A percentile compares a stretch with the other conserved stretches of the same genome.
phyloP scores from a whole-genome alignment of 2,888 invertebrate genomes.

The Protophormia terraenovae region DNA sequence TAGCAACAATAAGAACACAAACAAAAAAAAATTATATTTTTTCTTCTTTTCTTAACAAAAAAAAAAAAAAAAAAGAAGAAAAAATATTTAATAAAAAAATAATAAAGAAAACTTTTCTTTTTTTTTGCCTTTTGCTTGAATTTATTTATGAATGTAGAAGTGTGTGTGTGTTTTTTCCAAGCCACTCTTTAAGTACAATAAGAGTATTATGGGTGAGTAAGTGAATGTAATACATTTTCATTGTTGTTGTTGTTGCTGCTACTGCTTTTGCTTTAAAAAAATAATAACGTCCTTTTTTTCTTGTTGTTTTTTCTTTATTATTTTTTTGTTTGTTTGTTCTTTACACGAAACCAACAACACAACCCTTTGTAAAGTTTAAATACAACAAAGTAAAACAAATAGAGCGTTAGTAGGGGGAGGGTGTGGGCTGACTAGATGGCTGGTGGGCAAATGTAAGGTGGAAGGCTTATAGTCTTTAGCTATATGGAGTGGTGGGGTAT shows the following conservation, averaged over 20 bases:
- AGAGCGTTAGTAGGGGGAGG: slow-evolving; percentile 26
- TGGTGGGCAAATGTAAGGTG: background rate
- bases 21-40: slow-evolving; percentile 30
- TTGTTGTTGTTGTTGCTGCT: slow-evolving; percentile 39
- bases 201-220: slow-evolving; percentile 58
- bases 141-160: background rate
- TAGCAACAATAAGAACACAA: slow-evolving; percentile 26
- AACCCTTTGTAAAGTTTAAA: slow-evolving; percentile 59
- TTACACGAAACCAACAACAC: slow-evolving; percentile 41
- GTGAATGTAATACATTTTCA: slow-evolving; percentile 51
- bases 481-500: background rate
- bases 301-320: slow-evolving; percentile 2
- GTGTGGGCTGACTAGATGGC: too few species aligned
- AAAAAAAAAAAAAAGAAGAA: slow-evolving; percentile 1
- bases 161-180: slow-evolving; percentile 20
- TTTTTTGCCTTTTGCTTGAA: background rate
- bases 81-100: slow-evolving; percentile 45
- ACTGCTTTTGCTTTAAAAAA: slow-evolving; percentile 13
- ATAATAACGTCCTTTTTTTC: slow-evolving; percentile 49
- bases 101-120: background rate
- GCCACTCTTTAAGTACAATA: slow-evolving; percentile 52
- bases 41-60: slow-evolving; percentile 27
- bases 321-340: slow-evolving; percentile 33
- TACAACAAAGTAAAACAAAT: slow-evolving; percentile 56
- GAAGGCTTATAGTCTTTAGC: background rate